Percentiles rank a stretch among this genome's conserved stretches.
phyloP scores from a whole-genome alignment of 2,113 vertebrate genomes.

The Polypterus bichir region DNA sequence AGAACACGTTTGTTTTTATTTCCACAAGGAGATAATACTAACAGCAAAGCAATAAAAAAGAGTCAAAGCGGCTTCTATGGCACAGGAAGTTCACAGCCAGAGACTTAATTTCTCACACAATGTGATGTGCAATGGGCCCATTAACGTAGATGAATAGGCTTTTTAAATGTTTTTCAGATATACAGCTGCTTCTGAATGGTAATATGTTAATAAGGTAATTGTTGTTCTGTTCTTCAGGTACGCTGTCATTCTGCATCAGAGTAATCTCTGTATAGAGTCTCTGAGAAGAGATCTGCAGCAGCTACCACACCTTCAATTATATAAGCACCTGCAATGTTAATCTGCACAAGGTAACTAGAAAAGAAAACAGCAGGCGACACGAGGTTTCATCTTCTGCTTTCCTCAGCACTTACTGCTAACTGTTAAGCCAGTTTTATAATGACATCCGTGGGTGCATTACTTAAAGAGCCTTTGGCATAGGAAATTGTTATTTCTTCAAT shows the following conservation, averaged over 20 bases:
- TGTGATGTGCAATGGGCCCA: conserved; percentile 74
- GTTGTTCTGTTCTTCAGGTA: conserved; percentile 78
- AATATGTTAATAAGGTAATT: conserved; percentile 81
- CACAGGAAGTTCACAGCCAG: conserved; percentile 76
- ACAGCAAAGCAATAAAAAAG: conserved; percentile 65
- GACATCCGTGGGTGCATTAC: conserved; percentile 62
- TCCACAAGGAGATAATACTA: conserved; percentile 64
- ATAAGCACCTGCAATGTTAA: conserved; percentile 80
- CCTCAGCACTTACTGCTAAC: conserved; percentile 14
- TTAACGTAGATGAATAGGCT: conserved; percentile 85
- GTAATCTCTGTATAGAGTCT: conserved; percentile 68
- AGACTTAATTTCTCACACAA: conserved; percentile 80
- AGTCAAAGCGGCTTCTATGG: conserved; percentile 60
- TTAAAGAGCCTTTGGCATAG: conserved; percentile 74
- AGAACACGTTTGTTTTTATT: conserved; percentile 70
- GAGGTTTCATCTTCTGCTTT: conserved; percentile 28
- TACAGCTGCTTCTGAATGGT: conserved; percentile 77
- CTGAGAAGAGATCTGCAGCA: conserved; percentile 50
- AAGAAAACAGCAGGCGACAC: conserved; percentile 31
- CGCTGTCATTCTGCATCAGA: conserved; percentile 70
- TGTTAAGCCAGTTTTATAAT: conserved; percentile 66
- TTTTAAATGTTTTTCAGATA: conserved; percentile 73
- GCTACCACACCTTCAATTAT: conserved; percentile 86
- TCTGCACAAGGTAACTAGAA: conserved; percentile 53
- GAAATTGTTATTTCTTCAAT: conserved; percentile 93